Conservation (phyloP, 2,888 invertebrate species). For the Melieria picta region DNA sequence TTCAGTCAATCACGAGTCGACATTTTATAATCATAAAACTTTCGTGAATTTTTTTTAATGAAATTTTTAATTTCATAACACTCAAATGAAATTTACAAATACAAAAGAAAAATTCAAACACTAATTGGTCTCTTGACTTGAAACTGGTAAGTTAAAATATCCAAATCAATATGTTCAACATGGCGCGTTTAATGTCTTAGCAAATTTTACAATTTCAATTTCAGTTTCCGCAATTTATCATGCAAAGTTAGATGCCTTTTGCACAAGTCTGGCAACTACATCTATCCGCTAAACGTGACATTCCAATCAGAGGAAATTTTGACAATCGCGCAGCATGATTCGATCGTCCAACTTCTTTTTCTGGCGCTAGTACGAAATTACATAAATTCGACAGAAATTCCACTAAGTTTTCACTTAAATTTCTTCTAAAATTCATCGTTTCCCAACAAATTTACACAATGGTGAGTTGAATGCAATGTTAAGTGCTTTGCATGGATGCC, state of each 20-base stretch:
- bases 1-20: too few species aligned
- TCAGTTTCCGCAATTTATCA: neutral
- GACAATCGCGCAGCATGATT: conserved; percentile 49
- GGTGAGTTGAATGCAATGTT: conserved; percentile 47
- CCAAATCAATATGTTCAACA: too few species aligned
- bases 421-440: conserved; percentile 43
- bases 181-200: too few species aligned
- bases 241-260: neutral
- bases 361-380: conserved; percentile 50
- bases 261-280: neutral
- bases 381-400: conserved; percentile 52
- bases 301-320: conserved; percentile 34
- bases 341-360: conserved; percentile 21
- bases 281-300: neutral
- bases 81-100: too few species aligned
- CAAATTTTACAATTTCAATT: too few species aligned
- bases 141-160: too few species aligned
- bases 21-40: too few species aligned
- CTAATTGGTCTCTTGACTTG: too few species aligned
- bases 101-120: too few species aligned
- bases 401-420: conserved; percentile 38
- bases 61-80: too few species aligned
- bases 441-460: conserved; percentile 47
- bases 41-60: too few species aligned
- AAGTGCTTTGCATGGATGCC: neutral